Percentiles rank a stretch among this genome's conserved stretches.
These are phyloP conservation scores for Myiothlypis coronata DNA, from an alignment of 2,797 vertebrate species.

Conservation along the genomic window DNA sequence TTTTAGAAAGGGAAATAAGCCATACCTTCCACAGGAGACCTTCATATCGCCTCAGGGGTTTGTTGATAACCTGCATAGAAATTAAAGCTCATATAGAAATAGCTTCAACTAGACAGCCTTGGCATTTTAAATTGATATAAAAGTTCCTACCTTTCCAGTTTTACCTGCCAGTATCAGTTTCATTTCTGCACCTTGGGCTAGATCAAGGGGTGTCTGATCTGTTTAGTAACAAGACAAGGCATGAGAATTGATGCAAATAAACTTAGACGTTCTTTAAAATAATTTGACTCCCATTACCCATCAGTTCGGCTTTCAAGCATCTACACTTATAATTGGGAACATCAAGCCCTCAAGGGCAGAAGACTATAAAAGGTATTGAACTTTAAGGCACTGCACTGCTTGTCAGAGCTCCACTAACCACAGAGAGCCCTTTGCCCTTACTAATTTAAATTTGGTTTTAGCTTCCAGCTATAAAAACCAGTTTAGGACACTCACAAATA, in stretches of 20 bases:
- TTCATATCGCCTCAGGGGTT: constrained; percentile 80
- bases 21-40: constrained; percentile 89
- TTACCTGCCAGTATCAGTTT: constrained; percentile 79
- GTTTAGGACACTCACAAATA: not conserved
- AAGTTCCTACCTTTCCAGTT: constrained; percentile 75
- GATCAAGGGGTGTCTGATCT: constrained; percentile 86
- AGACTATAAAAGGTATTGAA: not conserved
- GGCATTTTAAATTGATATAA: not conserved
- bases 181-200: constrained; percentile 83
- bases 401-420: not conserved
- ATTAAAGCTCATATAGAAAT: not conserved
- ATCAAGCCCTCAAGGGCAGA: not conserved
- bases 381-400: not conserved
- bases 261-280: not conserved
- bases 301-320: not conserved
- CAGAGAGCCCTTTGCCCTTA: not conserved
- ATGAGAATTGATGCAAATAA: not conserved
- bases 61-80: constrained; percentile 73
- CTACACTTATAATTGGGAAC: not conserved
- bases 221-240: constrained; percentile 18
- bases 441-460: not conserved
- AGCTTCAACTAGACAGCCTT: not conserved
- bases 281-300: not conserved
- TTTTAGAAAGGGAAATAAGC: not conserved
- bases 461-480: not conserved